Evolutionary conservation across 2,888 invertebrate genomes (phyloP), one percentile per base, ranked within the genome.

Genomic region (Cyrtodaria siliqua): DNA sequence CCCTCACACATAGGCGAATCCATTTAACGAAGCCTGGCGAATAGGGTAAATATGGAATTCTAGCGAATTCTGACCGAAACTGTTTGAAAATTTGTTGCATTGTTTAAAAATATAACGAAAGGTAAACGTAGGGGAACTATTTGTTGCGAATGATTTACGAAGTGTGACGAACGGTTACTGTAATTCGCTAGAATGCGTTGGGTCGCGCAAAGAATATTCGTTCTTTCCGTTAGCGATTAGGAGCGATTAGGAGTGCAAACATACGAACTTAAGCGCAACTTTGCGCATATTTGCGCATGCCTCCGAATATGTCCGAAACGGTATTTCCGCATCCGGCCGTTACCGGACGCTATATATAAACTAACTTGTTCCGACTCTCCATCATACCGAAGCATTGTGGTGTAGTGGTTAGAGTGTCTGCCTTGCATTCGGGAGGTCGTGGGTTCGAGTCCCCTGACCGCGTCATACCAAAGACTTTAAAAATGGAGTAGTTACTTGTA

Each of bases 21-120:
- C 29, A 62, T 50, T 38, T 18, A 57, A 57, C 57, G 57, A n/a
- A 57, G 57, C 57, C 57, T 40, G 14, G 57, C 57, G 18, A 57
- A 23, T 57, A 8, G 33, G 33, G 12, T 33, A 33, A 33, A 33
- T 33, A 8, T 33, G 33, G 4, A 4, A 33, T 8, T 33, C 23
- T 38, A 12, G 2, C 57, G 4, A 38, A 57, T 57, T 57, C 4
- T 62, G 61, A 62, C 61, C 29, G 33, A 63, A 52, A 52, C 53
- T 63, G 52, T 52, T 52, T 50, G 61, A 61, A 61, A 63, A 52
- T 63, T 50, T 50, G 62, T 52, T 63, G 38, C 61, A 61, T 61
- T 18, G 24, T 59, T 44, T 59, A 24, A 61, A n/a, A 49, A 61
- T 47, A 47, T 49, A 50, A 47, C 47, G 38, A 61, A 61, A 47